phyloP scores from a whole-genome alignment of 2,888 invertebrate genomes.

The Patella ulyssiponensis region DNA sequence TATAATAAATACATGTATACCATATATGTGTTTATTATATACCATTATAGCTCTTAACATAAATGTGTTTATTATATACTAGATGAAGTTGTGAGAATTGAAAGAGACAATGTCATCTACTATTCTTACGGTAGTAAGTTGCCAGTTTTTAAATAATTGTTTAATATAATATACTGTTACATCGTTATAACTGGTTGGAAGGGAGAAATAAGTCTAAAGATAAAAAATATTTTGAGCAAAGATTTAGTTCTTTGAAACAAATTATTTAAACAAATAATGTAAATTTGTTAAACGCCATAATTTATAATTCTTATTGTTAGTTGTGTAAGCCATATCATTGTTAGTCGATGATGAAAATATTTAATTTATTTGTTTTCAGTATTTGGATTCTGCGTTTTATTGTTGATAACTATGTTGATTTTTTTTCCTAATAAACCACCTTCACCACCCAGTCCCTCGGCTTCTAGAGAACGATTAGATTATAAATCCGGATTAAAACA shows the following conservation, averaged over 20 bases:
- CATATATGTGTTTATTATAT: too few relatives aligned
- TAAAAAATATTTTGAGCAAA: too few relatives aligned
- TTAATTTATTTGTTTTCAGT: neutral
- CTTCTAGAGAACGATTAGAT: slow-evolving; percentile 12
- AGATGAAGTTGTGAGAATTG: slow-evolving; percentile 1
- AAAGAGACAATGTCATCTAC: slow-evolving; percentile 12
- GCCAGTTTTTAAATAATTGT: too few relatives aligned
- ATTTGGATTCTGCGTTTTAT: slow-evolving; percentile 4
- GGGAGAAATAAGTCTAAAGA: too few relatives aligned
- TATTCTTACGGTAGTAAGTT: slow-evolving; percentile 12
- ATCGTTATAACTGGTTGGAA: too few relatives aligned
- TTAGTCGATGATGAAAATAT: neutral
- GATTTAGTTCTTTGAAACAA: too few relatives aligned
- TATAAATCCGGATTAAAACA: slow-evolving; percentile 17
- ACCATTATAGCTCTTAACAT: neutral
- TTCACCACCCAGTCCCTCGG: slow-evolving; percentile 12
- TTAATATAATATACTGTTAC: too few relatives aligned
- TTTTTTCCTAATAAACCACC: slow-evolving; percentile 16
- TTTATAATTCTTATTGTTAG: too few relatives aligned
- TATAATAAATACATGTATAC: too few relatives aligned
- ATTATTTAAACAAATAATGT: too few relatives aligned
- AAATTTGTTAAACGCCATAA: too few relatives aligned
- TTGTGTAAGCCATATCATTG: too few relatives aligned
- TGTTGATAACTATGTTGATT: neutral
- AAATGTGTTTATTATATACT: neutral